Base-by-base conservation (phyloP, 2,888 invertebrate genomes). In the Acronicta aceris region DNA sequence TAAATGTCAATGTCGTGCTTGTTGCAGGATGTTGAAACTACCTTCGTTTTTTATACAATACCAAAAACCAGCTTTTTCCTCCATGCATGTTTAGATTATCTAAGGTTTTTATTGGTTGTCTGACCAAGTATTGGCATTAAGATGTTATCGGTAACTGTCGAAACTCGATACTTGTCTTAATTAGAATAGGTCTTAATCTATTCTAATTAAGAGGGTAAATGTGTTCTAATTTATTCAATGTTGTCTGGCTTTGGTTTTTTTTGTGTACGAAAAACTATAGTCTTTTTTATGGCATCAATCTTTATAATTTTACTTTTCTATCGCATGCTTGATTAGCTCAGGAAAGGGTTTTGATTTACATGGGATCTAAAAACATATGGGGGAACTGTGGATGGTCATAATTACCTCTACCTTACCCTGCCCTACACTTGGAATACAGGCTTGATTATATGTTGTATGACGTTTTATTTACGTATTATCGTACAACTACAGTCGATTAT, bases 1-100 rank as follows among this genome's bases (percentile, higher is more conserved):
- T 27, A 54, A 59, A 74, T 74, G 57, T 53, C 62, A 50, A 55
- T 33, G 21, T 74, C 59, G 58, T 66, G 61, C 30, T 45, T 40
- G 12, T 45, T 53, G 54, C 41, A 45, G 27, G 27, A 62, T 59
- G 67, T 21, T 15, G 17, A 12, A 15, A 27, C 59, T 74, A 69
- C 70, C 57, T 61, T 36, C 9, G 17, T 53, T 62, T 65, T 72
- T 65, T 58, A 38, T 61, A 38, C 42, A 60, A 38, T 43, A 21
- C 49, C 30, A 5, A 15, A 42, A 58, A 54, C 61, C 41, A 27
- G 57, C 2, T 67, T 41, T 53, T 49, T 45, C 36, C 10, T 45
- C 15, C 16, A 16, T 40, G 33, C 16, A 43, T 43, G 49, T 36
- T n/a, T 0, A 12, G 17, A 41, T 2, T 10, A 56, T 66, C 8